Base-by-base conservation (phyloP, 2,888 invertebrate genomes). In the Agonopterix subpropinquella region DNA sequence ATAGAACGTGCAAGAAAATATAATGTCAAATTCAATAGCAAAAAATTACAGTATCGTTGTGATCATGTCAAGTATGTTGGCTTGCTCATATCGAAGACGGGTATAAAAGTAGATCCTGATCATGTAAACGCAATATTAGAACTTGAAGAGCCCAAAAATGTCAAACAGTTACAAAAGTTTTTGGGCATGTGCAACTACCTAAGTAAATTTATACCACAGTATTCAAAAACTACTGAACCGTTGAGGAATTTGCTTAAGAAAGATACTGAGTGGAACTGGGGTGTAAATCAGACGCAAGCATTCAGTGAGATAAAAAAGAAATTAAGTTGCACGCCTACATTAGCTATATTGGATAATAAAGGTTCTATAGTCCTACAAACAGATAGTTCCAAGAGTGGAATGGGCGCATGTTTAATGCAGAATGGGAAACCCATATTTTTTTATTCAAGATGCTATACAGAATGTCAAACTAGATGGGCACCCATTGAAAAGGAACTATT, bases 1-100 rank as follows among this genome's bases (percentile, higher is more conserved):
- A 37, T 71, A 44, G 48, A 47, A 11, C 37, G 43, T 36, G 43
- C 13, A 43, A 43, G 13, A 47, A 39, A 44, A 47, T 44, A 50
- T 45, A 60, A 61, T 53, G 54, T 70, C n/a, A 68, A 61, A 53
- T 70, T 70, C 48, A 72, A 67, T 56, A 48, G 11, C 37, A 47
- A 57, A 8, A 70, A 68, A 55, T 10, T 63, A 15, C 60, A 69
- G 48, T 69, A 53, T 45, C 57, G 54, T 52, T 41, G 51, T 11
- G 53, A 49, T 36, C 11, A 57, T 43, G 62, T 67, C 4, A 64
- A 59, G 54, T 70, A 63, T 55, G 49, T 67, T 11, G 70, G 67
- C 5, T 49, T 44, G 50, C 56, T 51, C 45, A 56, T 56, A 2
- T 55, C 55, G 45, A 47, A 57, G 41, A 46, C 52, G n/a, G 50